These are phyloP conservation scores for Thomomys bottae DNA, from an alignment of 2,113 vertebrate genomes.

Conservation along the genomic window DNA sequence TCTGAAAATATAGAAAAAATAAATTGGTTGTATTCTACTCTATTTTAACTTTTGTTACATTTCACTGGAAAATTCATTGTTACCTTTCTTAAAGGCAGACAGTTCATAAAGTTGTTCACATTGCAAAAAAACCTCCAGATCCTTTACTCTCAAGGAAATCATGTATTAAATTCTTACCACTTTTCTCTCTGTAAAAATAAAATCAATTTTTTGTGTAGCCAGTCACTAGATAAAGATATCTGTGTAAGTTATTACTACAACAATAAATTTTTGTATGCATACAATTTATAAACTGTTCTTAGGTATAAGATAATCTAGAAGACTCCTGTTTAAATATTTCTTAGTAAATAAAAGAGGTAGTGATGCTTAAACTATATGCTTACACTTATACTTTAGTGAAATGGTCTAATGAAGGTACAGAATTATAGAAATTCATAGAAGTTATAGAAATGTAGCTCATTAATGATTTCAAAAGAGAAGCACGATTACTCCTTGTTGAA, in stretches of 20 bases:
- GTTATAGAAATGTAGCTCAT: background rate
- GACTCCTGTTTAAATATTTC: background rate
- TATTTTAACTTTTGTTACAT: background rate
- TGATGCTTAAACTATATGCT: too few species aligned
- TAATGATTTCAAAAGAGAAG: background rate
- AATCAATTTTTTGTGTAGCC: background rate
- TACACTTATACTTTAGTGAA: background rate
- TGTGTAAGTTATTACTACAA: background rate
- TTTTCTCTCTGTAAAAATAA: background rate
- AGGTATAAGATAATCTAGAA: background rate
- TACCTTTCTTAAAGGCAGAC: background rate
- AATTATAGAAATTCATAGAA: too few species aligned
- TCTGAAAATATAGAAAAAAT: background rate
- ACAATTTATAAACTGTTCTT: background rate
- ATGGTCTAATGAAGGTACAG: background rate
- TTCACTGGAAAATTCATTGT: background rate
- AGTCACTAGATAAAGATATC: too few species aligned
- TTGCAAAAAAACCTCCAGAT: background rate
- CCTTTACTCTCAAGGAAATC: background rate
- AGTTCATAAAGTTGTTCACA: background rate
- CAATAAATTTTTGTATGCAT: background rate
- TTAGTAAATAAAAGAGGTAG: background rate
- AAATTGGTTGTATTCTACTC: background rate
- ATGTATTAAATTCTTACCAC: background rate
- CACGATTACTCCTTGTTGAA: background rate